A percentile compares a stretch with the other conserved stretches of the same genome.
Conservation (phyloP, 2,113 vertebrate genomes). For the Athene noctua region DNA sequence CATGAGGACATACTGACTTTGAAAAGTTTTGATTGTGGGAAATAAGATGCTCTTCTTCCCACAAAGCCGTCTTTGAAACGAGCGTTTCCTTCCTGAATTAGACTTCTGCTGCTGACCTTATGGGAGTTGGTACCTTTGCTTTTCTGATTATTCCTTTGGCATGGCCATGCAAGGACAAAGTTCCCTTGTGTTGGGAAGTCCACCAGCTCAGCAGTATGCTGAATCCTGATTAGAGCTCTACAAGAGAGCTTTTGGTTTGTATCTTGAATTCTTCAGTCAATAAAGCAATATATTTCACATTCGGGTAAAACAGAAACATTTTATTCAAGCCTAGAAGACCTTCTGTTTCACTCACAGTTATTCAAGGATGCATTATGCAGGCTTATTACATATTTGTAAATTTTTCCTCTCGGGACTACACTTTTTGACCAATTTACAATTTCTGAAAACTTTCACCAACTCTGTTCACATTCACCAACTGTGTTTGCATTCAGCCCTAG, state of each 20-base stretch:
- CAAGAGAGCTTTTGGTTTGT: background rate
- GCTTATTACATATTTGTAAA: background rate
- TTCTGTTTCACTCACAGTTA: background rate
- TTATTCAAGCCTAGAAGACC: background rate
- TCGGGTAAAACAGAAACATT: background rate
- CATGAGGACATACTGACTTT: background rate
- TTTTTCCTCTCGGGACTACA: background rate
- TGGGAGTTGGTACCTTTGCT: background rate
- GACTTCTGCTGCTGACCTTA: background rate
- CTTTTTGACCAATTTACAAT: background rate
- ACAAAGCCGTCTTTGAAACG: background rate
- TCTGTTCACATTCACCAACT: background rate
- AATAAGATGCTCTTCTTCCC: background rate
- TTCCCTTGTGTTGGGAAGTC: background rate
- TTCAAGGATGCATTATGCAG: background rate
- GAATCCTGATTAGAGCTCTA: background rate
- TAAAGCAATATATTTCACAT: background rate
- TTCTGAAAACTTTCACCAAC: background rate
- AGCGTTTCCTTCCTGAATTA: background rate
- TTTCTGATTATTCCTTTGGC: background rate
- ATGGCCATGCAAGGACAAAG: background rate
- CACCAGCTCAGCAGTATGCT: background rate
- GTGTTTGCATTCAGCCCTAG: background rate
- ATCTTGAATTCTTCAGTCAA: background rate
- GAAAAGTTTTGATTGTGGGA: background rate